These are phyloP conservation scores for Peribatodes rhomboidaria DNA, from an alignment of 2,888 invertebrate species.

Conservation along the genomic window DNA sequence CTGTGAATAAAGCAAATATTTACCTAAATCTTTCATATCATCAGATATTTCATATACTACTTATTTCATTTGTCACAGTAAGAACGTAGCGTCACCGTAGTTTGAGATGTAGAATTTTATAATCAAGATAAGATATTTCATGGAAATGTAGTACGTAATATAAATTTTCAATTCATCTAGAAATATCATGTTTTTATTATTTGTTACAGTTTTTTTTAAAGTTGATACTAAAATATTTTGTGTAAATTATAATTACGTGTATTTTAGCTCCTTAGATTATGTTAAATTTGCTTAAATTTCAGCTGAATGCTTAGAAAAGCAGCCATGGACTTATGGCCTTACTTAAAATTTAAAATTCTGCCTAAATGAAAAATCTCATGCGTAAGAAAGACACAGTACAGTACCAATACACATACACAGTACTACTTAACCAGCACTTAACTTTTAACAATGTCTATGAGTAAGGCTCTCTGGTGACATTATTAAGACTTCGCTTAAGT, in stretches of 20 bases:
- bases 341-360: background rate
- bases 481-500: too few species aligned
- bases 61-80: conserved; percentile 48
- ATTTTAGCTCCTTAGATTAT: too few species aligned
- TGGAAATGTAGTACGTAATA: conserved; percentile 33
- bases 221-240: too few species aligned
- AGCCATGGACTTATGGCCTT: conserved; percentile 7
- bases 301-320: background rate
- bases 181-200: conserved; percentile 14
- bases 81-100: conserved; percentile 56
- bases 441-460: too few species aligned
- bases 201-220: background rate
- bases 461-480: too few species aligned
- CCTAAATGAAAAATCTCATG: too few species aligned
- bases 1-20: conserved; percentile 64
- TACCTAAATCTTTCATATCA: conserved; percentile 71
- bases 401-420: too few species aligned
- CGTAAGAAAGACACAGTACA: too few species aligned
- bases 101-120: conserved; percentile 57
- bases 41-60: conserved; percentile 57
- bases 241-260: too few species aligned
- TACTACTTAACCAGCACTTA: too few species aligned
- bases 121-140: conserved; percentile 49
- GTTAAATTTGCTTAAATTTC: too few species aligned
- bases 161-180: conserved; percentile 34